Conservation (phyloP, 2,113 vertebrate genomes). For the Plestiodon gilberti region DNA sequence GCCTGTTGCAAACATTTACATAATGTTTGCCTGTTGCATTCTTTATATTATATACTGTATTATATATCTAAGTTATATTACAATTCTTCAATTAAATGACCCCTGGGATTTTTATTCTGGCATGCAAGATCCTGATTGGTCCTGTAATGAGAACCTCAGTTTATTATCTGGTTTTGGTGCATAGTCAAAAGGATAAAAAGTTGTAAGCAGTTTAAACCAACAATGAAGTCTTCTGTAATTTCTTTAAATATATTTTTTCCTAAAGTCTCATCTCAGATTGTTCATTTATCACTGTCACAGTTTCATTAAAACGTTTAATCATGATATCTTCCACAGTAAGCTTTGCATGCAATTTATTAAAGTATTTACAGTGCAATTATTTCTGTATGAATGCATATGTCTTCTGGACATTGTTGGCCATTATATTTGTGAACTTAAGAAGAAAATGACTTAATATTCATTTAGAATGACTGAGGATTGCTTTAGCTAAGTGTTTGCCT, state of each 20-base stretch:
- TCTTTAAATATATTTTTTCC: background rate
- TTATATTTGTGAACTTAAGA: background rate
- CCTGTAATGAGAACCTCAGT: background rate
- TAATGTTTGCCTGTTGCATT: background rate
- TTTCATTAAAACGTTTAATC: constrained; percentile 2
- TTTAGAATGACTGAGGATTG: background rate
- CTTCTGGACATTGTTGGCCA: background rate
- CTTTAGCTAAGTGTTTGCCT: background rate
- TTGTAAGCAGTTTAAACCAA: background rate
- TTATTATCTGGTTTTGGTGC: background rate
- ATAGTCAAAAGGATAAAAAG: background rate
- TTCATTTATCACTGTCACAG: background rate
- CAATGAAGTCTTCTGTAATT: background rate
- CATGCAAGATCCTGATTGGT: background rate
- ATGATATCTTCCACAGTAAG: background rate
- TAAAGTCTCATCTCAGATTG: background rate
- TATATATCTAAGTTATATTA: no score
- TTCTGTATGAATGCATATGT: background rate
- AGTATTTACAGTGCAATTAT: background rate
- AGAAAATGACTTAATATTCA: background rate
- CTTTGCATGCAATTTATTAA: background rate
- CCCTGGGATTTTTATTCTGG: background rate
- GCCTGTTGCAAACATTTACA: background rate
- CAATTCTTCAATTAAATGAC: background rate
- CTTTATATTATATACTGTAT: no score